Evolutionary conservation across 2,113 vertebrate species (phyloP), one percentile per base, ranked within the genome.

Genomic region (Capreolus pygargus): DNA sequence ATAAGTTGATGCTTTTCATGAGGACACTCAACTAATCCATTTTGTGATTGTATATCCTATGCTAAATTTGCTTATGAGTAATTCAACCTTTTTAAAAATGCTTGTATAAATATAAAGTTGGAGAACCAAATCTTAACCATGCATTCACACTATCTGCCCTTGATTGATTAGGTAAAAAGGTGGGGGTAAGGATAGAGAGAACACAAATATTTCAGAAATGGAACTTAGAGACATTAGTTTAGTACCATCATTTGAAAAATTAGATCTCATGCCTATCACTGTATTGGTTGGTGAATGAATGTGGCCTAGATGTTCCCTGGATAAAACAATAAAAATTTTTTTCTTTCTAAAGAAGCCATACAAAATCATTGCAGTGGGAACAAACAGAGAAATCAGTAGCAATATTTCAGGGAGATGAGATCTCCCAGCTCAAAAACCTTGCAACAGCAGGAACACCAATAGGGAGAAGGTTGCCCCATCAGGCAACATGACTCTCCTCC

Each of bases 21-120:
- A 28, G 8, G 33, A 87, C 6, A 39, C 1, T 61, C 45, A 86
- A 12, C 19, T n/a, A 28, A 19, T 7, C 23, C 2, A 43, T 21
- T 79, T 67, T 55, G 6, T 39, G 1, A 52, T 54, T 58, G 25
- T 15, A 25, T 15, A n/a, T 39, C 7, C 2, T 5, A 14, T 23
- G 47, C 39, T 85, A 83, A 86, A 84, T 74, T 79, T 91, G 8
- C n/a, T n/a, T 70, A 83, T 43, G 64, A 58, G 94, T 93, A 45
- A 54, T 81, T 88, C 7, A 83, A 6, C 5, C 5, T 14, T 76
- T 76, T 85, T 70, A 8, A 94, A 52, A 43, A 12, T 33, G 1
- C 1, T 50, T 91, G 54, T 33, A 52, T 11, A 86, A 86, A 57
- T 23, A 6, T 11, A 57, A 43, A 43, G 5, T 1, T 82, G 1